These are phyloP conservation scores for Erythrocercus mccallii DNA, from an alignment of 2,113 vertebrate genomes.

Conservation along the genomic window DNA sequence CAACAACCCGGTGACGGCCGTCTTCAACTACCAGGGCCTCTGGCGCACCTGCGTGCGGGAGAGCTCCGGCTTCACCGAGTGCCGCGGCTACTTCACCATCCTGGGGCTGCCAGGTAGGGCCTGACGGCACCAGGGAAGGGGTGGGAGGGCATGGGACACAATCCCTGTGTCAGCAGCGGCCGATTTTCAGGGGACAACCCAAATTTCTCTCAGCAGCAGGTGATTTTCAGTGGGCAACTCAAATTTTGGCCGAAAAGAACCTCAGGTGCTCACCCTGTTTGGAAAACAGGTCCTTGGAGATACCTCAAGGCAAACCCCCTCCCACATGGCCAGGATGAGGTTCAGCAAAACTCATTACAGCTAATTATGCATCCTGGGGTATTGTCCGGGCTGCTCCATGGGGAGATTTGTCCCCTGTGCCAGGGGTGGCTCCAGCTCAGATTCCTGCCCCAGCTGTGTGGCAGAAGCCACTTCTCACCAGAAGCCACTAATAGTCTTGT, in stretches of 20 bases:
- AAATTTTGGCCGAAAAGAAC: background rate
- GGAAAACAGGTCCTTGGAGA: background rate
- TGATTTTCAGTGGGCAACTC: rapidly evolving
- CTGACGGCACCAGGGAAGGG: rapidly evolving
- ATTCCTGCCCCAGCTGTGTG: background rate
- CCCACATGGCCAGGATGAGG: background rate
- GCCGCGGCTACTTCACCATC: constrained; percentile 86
- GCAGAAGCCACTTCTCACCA: background rate
- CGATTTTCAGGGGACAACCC: rapidly evolving
- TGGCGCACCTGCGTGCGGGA: constrained; percentile 87
- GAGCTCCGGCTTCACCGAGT: constrained; percentile 87
- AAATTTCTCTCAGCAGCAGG: background rate
- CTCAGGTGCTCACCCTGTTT: rapidly evolving
- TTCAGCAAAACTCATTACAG: background rate
- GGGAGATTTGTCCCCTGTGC: rapidly evolving
- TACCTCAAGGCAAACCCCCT: background rate
- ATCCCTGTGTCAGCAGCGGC: rapidly evolving
- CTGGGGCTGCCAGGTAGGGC: constrained; percentile 88
- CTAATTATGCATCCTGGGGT: background rate
- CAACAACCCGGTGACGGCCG: constrained; percentile 81
- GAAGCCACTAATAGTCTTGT: background rate
- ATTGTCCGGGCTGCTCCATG: background rate
- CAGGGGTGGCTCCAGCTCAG: rapidly evolving
- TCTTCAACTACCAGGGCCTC: constrained; percentile 86
- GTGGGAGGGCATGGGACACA: rapidly evolving